Evolutionary conservation across 2,888 invertebrate species (phyloP), one percentile per base, ranked within the genome.

Genomic region (Ellobium chinense): DNA sequence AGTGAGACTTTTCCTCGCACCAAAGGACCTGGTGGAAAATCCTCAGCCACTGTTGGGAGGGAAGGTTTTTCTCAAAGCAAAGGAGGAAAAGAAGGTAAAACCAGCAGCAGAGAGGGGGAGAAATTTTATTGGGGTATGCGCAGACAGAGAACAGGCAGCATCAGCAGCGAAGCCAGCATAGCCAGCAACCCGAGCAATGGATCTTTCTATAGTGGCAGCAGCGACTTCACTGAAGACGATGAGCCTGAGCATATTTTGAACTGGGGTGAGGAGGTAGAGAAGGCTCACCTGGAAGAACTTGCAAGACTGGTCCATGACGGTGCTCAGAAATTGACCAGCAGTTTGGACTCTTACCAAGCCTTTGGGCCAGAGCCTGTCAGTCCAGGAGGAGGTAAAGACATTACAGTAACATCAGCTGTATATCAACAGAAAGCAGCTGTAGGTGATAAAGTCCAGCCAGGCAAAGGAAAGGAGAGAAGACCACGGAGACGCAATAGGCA

Each of bases 201-300:
- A 24, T 75, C 75, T 37, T 63, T 75, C 56, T 80, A 80, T 36
- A 80, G 80, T 69, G 80, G 80, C 54, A 81, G 77, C 72, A 81
- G 81, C 34, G 81, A 81, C 31, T 68, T 65, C 60, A 76, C 77
- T 31, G 81, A 80, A 21, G 83, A 84, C 34, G 82, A 80, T 27
- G 76, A 80, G 36, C 79, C 82, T 14, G 80, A 63, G 29, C 78
- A 80, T 56, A 80, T 82, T 31, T 83, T 89, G 18, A 88, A 89
- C 80, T 91, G 90, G 90, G 87, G 86, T 73, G 86, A 87, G 66
- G 90, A 91, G 78, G 89, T 91, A 18, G 84, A 82, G 24, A 89
- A 90, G 31, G 80, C 80, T n/a, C 81, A 83, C 34, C 37, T 83
- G 69, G 85, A 88, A 68, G 89, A 91, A 75, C 82, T 90, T 75